These are phyloP conservation scores for Drosophila subobscura DNA, from an alignment of 1,140 invertebrate genomes.

Conservation along the genomic window DNA sequence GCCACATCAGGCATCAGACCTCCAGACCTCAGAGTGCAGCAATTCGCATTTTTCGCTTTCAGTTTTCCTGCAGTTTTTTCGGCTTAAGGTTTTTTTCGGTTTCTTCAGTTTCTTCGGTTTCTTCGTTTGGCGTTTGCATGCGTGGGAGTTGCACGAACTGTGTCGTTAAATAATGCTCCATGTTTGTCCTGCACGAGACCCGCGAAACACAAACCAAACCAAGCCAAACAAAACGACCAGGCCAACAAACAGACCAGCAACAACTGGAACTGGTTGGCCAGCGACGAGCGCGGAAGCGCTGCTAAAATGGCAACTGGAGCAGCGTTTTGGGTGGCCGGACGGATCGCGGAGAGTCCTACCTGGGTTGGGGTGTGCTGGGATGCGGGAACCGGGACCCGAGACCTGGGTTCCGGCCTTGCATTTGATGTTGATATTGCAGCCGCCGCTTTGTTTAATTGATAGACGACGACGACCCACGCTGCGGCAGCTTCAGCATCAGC, in stretches of 20 bases:
- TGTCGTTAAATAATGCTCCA: constrained; percentile 79
- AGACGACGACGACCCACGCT: constrained; percentile 73
- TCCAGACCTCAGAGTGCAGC: constrained; percentile 31
- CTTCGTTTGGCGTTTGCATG: constrained; percentile 61
- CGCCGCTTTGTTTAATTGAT: constrained; percentile 79
- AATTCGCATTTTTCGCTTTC: constrained; percentile 80
- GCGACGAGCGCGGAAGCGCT: constrained; percentile 67
- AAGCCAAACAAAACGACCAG: constrained; percentile 17
- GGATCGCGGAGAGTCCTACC: constrained; percentile 35
- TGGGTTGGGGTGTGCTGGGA: constrained; percentile 11
- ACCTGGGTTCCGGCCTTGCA: constrained; percentile 70
- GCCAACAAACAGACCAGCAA: constrained; percentile 18
- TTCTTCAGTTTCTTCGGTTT: constrained; percentile 40
- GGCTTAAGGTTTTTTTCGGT: constrained; percentile 12
- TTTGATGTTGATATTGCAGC: constrained; percentile 70
- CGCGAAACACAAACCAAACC: constrained; percentile 34
- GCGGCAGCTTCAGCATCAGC: constrained; percentile 37
- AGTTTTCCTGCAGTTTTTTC: constrained; percentile 50
- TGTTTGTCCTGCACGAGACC: constrained; percentile 70
- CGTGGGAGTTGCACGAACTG: constrained; percentile 80
- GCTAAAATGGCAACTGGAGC: constrained; percentile 74
- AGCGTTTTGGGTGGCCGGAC: constrained; percentile 72
- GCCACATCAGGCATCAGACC: constrained; percentile 44
- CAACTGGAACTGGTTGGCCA: constrained; percentile 49
- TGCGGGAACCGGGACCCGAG: constrained; percentile 11